Percentiles rank a stretch among this genome's conserved stretches.
Conservation (phyloP, 2,113 vertebrate species). For the Pelusios castaneus region DNA sequence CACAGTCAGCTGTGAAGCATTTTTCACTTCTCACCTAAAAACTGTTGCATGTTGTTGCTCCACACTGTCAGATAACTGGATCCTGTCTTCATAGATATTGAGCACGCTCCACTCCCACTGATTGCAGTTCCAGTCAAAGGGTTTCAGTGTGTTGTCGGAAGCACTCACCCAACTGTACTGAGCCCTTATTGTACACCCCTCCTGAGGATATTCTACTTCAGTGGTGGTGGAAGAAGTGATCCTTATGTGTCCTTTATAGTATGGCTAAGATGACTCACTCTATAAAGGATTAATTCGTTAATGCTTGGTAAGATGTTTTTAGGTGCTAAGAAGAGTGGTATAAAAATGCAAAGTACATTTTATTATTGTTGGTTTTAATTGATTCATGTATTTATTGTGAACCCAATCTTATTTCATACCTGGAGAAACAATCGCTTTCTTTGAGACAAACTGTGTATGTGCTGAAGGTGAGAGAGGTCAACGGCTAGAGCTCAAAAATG, state of each 20-base stretch:
- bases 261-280: too few relatives aligned
- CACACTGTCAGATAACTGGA: neutral
- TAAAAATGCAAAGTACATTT: neutral
- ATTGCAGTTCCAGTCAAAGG: neutral
- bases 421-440: constrained; percentile 39
- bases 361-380: neutral
- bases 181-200: neutral
- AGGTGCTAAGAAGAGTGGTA: neutral
- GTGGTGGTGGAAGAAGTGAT: neutral
- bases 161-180: neutral
- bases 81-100: neutral
- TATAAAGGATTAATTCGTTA: neutral
- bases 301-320: neutral
- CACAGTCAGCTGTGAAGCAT: neutral
- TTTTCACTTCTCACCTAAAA: neutral
- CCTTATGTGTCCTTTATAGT: neutral
- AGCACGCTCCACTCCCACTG: neutral
- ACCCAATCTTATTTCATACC: neutral
- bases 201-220: neutral
- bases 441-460: neutral
- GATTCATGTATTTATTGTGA: constrained; percentile 15
- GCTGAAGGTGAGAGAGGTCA: constrained; percentile 51
- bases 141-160: neutral
- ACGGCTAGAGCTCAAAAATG: neutral
- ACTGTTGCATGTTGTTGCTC: neutral